Conservation (phyloP, 2,113 vertebrate species). For the Gracilinanus agilis region DNA sequence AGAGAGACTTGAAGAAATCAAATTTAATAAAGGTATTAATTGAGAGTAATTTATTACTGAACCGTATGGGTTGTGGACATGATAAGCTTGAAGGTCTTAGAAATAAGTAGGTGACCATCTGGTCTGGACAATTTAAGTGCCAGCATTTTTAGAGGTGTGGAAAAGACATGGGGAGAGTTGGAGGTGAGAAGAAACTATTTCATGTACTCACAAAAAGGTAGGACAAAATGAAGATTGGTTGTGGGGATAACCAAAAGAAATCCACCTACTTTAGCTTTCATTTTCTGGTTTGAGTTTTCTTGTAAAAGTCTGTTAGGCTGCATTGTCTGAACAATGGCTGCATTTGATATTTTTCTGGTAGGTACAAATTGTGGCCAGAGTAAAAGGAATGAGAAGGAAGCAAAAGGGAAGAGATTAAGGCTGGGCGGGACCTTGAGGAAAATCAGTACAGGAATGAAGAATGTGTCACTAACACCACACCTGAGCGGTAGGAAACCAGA, state of each 20-base stretch:
- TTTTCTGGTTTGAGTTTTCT: not conserved
- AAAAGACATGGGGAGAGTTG: not conserved
- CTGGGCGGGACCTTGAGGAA: not conserved
- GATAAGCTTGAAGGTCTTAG: not conserved
- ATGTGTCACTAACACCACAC: not conserved
- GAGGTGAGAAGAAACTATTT: not conserved
- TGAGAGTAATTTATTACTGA: not conserved
- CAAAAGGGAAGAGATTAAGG: not conserved
- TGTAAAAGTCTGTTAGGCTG: not conserved
- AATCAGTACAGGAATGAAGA: not conserved
- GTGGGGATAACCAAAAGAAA: not conserved
- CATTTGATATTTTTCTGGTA: not conserved
- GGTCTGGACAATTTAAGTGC: not conserved
- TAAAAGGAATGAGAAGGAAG: not conserved
- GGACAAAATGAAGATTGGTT: slow-evolving; percentile 6
- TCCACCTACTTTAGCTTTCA: not conserved
- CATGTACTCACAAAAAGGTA: not conserved
- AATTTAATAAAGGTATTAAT: not conserved
- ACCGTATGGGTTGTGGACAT: not conserved
- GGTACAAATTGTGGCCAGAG: slow-evolving; percentile 8
- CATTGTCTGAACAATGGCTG: not conserved
- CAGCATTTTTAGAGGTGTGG: not conserved
- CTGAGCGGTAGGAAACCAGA: not conserved
- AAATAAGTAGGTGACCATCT: not conserved
- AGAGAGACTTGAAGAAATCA: not conserved